These are phyloP conservation scores for Macrocentrus cingulum DNA, from an alignment of 1,140 invertebrate species.

Conservation along the genomic window DNA sequence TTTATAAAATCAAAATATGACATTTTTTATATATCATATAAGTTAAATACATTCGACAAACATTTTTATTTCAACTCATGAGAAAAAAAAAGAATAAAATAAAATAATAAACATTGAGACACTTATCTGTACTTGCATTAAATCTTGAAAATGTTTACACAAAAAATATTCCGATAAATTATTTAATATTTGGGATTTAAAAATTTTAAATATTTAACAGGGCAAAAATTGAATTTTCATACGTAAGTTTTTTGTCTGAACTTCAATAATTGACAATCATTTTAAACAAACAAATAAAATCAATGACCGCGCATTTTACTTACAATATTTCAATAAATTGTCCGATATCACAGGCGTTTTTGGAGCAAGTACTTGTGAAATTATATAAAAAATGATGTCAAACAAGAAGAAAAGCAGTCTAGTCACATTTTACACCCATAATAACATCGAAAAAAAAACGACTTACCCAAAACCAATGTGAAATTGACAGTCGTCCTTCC, in stretches of 20 bases:
- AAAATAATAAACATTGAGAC: no score
- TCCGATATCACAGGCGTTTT: slow-evolving; percentile 54
- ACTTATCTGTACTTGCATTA: no score
- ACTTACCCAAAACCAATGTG: slow-evolving; percentile 90
- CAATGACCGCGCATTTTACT: slow-evolving; percentile 37
- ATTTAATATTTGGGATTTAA: no score
- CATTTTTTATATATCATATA: not conserved
- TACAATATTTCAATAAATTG: slow-evolving; percentile 50
- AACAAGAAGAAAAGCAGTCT: not conserved
- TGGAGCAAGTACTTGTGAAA: slow-evolving; percentile 55
- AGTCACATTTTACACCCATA: not conserved
- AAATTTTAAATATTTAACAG: no score
- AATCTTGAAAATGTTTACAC: no score
- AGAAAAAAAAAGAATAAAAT: no score
- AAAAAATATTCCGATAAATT: no score
- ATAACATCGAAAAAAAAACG: slow-evolving; percentile 9
- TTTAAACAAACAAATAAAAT: no score
- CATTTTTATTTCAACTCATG: no score
- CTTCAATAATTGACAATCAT: not conserved
- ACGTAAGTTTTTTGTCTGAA: no score
- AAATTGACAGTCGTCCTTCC: slow-evolving; percentile 96
- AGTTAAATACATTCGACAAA: no score
- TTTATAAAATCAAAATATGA: slow-evolving; percentile 8
- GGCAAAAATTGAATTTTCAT: no score
- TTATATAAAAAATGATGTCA: slow-evolving; percentile 25